Evolutionary conservation across 2,113 vertebrate species (phyloP).

Genomic region (Sisor rabdophorus): DNA sequence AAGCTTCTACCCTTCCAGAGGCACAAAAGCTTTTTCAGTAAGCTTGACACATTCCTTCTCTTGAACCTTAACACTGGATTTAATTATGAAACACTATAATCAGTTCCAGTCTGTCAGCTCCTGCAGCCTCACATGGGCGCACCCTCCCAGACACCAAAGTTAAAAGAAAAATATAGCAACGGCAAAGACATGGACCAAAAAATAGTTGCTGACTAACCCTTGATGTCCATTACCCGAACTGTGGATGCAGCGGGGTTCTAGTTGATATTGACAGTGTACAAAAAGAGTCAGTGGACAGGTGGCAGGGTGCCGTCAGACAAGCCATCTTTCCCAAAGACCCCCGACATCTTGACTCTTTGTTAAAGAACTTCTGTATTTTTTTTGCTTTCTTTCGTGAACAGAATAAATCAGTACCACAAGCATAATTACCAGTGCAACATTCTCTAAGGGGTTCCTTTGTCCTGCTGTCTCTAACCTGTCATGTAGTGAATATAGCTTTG

Average conservation of each 20-base stretch:
- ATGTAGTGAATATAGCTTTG: not conserved
- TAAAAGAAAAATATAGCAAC: not conserved
- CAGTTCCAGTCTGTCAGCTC: constrained; percentile 30
- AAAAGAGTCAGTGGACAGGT: not conserved
- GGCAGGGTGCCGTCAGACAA: not conserved
- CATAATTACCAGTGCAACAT: not conserved
- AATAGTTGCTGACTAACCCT: not conserved
- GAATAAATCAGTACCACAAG: not conserved
- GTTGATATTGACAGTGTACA: constrained; percentile 2
- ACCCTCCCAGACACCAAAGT: constrained; percentile 1
- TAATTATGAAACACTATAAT: constrained; percentile 28
- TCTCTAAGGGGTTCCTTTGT: not conserved
- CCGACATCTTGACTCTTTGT: not conserved
- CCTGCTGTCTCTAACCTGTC: not conserved
- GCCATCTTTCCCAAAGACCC: not conserved
- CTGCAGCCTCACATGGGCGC: not conserved
- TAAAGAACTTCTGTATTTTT: not conserved
- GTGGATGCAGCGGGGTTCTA: constrained; percentile 1
- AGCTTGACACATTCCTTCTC: constrained; percentile 9
- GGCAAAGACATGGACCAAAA: not conserved
- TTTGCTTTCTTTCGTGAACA: not conserved
- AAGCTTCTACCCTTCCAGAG: not conserved
- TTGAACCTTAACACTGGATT: constrained; percentile 8
- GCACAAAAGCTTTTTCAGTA: not conserved
- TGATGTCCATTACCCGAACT: not conserved